A percentile compares a stretch with the other conserved stretches of the same genome.
Conservation (phyloP, 1,140 invertebrate species). For the Cataglyphis hispanica region DNA sequence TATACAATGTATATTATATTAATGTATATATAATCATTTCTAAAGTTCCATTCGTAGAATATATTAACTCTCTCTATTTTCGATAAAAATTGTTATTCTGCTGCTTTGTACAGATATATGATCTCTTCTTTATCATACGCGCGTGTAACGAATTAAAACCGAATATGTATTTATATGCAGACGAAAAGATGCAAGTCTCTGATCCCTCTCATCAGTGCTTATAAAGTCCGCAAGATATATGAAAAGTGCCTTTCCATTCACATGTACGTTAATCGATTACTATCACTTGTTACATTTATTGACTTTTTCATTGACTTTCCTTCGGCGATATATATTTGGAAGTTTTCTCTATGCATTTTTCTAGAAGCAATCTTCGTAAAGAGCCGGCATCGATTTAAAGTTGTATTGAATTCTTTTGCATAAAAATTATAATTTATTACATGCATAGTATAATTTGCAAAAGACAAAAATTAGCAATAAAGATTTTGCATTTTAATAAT, state of each 20-base stretch:
- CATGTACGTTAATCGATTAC: slow-evolving; percentile 21
- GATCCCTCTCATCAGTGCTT: not conserved
- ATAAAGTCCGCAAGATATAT: not conserved
- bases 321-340: not conserved
- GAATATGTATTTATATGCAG: not conserved
- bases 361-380: too few species aligned
- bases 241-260: not conserved
- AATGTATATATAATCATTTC: slow-evolving; percentile 59
- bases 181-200: not conserved
- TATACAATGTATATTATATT: slow-evolving; percentile 22
- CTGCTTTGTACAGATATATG: slow-evolving; percentile 67
- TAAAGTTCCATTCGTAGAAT: slow-evolving; percentile 74
- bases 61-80: slow-evolving; percentile 70
- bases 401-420: not conserved
- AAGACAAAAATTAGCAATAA: slow-evolving; percentile 6
- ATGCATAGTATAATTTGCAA: not conserved
- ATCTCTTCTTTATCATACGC: slow-evolving; percentile 20
- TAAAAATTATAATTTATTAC: not conserved
- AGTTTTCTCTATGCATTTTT: not conserved
- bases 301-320: slow-evolving; percentile 47
- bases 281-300: slow-evolving; percentile 33
- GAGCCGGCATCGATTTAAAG: not conserved
- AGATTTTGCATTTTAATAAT: not conserved
- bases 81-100: slow-evolving; percentile 64
- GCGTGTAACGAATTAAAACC: slow-evolving; percentile 9